Base-by-base conservation (phyloP, 2,888 invertebrate species). In the Cryptosula pallasiana region DNA sequence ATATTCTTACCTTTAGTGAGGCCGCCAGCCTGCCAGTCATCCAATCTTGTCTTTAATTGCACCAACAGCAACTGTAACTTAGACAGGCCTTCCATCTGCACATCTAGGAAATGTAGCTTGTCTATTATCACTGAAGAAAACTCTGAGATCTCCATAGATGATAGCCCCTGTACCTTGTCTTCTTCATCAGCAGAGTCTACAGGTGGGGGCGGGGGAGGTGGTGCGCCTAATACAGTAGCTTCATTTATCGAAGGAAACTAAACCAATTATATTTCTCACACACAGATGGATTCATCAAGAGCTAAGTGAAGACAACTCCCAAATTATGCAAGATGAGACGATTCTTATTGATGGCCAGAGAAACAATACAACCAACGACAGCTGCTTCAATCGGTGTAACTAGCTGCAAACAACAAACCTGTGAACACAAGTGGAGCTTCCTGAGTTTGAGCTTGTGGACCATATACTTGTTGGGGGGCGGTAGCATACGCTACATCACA, bases 11-110 rank as follows among this genome's bases (percentile, higher is more conserved):
- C 29, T 34, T 63, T 63, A 34, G 25, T 32, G 9, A 63, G 32
- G 2, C 63, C 63, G 5, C 63, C 63, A 13, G 63, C 63, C 63
- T 63, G 63, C 63, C 63, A 63, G 27, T 63, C 63, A 32, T 63
- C 63, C 32, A 63, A 32, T 34, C 63, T 2, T 3, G 63, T 63
- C 63, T 63, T 63, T 16, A 63, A 13, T 27, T 63, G 63, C 13
- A 63, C 13, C 1, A 63, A 32, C 27, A 63, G 34, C 32, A 27
- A 13, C n/a, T 63, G 63, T 27, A 63, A 34, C 34, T 63, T 63
- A 34, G 32, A 32, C 63, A 63, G 20, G 34, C 32, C n/a, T 25
- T 27, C 29, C 13, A 63, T 27, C 13, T 27, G 20, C n/a, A 34
- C 34, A 34, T 63, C 63, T n/a, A 63, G n/a, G 32, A 63, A 63